Percentiles rank a stretch among this genome's conserved stretches.
phyloP scores from a whole-genome alignment of 2,888 invertebrate species.

The Amorpha juglandis region DNA sequence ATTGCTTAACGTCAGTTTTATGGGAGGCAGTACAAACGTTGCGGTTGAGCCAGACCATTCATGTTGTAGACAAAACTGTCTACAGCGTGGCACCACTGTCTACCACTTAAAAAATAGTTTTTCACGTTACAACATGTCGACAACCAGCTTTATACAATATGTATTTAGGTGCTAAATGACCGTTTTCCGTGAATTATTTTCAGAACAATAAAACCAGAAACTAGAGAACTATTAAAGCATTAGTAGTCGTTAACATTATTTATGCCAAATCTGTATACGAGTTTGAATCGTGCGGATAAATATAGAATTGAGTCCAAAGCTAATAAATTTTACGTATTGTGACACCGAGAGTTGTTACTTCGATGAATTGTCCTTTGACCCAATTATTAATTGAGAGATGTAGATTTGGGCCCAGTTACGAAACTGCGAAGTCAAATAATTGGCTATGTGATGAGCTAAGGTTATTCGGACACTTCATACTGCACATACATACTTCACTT shows the following conservation, averaged over 20 bases:
- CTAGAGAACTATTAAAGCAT: conserved; percentile 11
- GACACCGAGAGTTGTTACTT: conserved; percentile 12
- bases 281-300: conserved; percentile 2
- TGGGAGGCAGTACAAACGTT: too few species aligned
- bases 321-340: conserved; percentile 22
- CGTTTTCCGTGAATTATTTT: background rate
- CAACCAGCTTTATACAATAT: too few species aligned
- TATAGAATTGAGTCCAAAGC: conserved; percentile 21
- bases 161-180: too few species aligned
- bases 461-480: background rate
- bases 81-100: too few species aligned
- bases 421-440: background rate
- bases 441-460: background rate
- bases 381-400: conserved; percentile 8
- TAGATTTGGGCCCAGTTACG: background rate
- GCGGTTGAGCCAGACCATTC: too few species aligned
- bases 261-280: background rate
- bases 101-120: too few species aligned
- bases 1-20: too few species aligned
- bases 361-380: conserved; percentile 20
- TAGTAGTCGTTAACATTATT: background rate
- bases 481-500: too few species aligned
- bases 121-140: too few species aligned
- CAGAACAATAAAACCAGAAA: conserved; percentile 3
- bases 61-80: too few species aligned